A percentile compares a stretch with the other conserved stretches of the same genome.
These are phyloP conservation scores for Dromaius novaehollandiae DNA, from an alignment of 2,113 vertebrate species.

Conservation along the genomic window DNA sequence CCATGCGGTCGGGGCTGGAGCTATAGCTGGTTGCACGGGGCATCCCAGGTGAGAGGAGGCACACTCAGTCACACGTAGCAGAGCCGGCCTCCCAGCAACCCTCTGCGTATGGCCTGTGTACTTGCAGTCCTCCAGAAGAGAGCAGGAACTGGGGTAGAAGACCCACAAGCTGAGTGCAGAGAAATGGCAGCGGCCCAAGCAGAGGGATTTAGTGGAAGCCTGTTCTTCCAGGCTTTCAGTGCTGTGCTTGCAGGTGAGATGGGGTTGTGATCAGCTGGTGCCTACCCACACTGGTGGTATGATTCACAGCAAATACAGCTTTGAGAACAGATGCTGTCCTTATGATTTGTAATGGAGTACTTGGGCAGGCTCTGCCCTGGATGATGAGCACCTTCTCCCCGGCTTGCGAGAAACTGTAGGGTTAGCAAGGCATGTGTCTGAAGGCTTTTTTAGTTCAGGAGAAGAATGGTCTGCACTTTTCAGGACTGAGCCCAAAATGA, in stretches of 20 bases:
- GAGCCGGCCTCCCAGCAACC: background rate
- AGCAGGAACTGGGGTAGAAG: background rate
- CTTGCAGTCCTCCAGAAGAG: background rate
- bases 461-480: conserved; percentile 1
- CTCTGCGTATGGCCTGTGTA: background rate
- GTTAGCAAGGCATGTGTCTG: background rate
- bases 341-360: background rate
- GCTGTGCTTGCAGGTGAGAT: background rate
- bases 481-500: conserved; percentile 4
- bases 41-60: background rate
- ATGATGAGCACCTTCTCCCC: background rate
- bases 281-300: background rate
- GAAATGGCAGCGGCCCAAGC: background rate
- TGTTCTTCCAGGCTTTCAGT: background rate
- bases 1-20: rapidly evolving
- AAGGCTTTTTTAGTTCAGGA: conserved; percentile 5
- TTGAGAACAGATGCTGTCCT: conserved; percentile 35
- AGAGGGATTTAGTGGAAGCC: background rate
- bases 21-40: background rate
- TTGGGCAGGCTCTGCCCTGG: conserved; percentile 28
- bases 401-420: background rate
- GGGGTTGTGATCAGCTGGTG: background rate
- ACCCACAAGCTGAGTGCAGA: background rate
- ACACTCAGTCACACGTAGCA: background rate
- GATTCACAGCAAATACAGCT: conserved; percentile 50